These are phyloP conservation scores for Eremophila alpestris DNA, from an alignment of 2,797 vertebrate genomes.

Conservation along the genomic window DNA sequence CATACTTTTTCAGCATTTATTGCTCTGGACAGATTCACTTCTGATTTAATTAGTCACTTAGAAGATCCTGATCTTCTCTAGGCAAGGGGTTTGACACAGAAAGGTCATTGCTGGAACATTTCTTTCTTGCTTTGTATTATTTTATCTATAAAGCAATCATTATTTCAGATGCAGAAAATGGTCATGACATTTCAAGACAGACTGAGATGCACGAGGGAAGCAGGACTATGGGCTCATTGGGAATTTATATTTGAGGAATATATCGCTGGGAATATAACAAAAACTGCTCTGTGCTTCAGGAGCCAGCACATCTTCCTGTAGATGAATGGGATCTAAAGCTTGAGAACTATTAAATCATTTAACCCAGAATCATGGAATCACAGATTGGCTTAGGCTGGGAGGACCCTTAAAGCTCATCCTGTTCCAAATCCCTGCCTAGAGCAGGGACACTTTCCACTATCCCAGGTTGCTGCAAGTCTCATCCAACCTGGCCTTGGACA, in stretches of 20 bases:
- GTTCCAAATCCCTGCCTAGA: not conserved
- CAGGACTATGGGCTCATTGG: not conserved
- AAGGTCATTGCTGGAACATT: not conserved
- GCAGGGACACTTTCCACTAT: not conserved
- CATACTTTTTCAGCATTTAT: not conserved
- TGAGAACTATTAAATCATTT: not conserved
- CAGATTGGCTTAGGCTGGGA: not conserved
- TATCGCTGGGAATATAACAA: not conserved
- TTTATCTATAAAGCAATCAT: not conserved
- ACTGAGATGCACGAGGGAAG: not conserved
- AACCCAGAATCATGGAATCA: not conserved
- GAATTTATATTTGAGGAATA: not conserved
- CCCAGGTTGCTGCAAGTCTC: not conserved
- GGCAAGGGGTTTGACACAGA: not conserved
- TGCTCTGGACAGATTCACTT: not conserved
- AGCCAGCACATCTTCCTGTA: not conserved
- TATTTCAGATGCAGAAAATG: not conserved
- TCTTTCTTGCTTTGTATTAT: not conserved
- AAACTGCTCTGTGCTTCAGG: not conserved
- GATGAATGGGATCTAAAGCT: not conserved
- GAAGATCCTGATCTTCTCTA: not conserved
- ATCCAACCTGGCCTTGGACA: not conserved
- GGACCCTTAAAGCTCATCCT: not conserved
- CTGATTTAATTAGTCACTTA: slow-evolving; percentile 13
- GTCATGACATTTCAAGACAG: not conserved